These are phyloP conservation scores for Ramphastos sulfuratus DNA, from an alignment of 2,113 vertebrate species.

Conservation along the genomic window DNA sequence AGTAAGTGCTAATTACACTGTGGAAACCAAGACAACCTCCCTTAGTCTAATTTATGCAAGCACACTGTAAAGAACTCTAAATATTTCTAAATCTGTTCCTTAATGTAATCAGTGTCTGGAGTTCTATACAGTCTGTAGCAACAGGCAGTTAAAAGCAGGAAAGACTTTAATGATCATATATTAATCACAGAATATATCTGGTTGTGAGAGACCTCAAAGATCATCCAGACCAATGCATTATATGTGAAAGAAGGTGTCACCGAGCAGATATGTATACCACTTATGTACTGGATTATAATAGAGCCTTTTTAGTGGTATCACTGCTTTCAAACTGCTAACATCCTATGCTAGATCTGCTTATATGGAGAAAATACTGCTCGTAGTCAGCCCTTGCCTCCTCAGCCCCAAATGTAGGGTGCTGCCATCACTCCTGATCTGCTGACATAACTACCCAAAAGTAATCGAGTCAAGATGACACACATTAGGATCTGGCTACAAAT, in stretches of 20 bases:
- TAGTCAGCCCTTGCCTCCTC: background rate
- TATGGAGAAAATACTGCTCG: background rate
- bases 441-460: background rate
- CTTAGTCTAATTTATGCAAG: background rate
- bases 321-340: background rate
- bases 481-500: background rate
- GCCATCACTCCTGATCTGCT: background rate
- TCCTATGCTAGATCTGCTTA: background rate
- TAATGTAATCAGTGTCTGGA: background rate
- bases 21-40: background rate
- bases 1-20: background rate
- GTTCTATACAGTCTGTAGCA: background rate
- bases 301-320: background rate
- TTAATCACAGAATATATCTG: background rate
- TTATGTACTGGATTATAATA: background rate
- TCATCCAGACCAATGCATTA: background rate
- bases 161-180: background rate
- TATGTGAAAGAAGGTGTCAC: background rate
- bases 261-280: background rate
- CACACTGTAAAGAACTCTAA: background rate
- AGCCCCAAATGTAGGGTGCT: background rate
- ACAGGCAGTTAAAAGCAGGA: background rate
- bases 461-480: background rate
- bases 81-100: background rate
- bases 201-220: no score